Base-by-base conservation (phyloP, 2,888 invertebrate genomes). In the Sipha maydis region DNA sequence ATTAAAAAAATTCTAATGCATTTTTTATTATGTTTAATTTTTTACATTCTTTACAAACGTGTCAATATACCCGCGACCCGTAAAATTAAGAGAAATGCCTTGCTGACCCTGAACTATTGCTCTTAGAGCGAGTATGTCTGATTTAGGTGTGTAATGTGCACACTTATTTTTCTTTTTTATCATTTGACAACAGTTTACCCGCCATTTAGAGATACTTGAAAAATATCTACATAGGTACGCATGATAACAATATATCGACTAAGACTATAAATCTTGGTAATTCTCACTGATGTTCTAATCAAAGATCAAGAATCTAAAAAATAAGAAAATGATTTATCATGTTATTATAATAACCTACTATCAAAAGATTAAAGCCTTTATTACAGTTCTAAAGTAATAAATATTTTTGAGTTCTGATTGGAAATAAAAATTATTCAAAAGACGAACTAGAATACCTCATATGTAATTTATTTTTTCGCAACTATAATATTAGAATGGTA, bases 1-100 rank as follows among this genome's bases (percentile, higher is more conserved):
- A 38, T 84, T 84, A 61, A 75, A 84, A 83, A 38, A 83, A 73
- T 34, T 61, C 34, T 76, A 25, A 48, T 41, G 67, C 34, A 71
- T 56, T 86, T 79, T 86, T 86, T 85, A 71, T 85, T 78, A 17
- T 38, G 34, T 56, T 71, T 79, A 73, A 86, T 73, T 79, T 85
- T 86, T 1, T 79, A n/a, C 31, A 78, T 85, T 85, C 77, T 7
- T 71, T 31, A 25, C 17, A 78, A 19, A n/a, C 71, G 31, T 56
- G 61, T 71, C 77, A 48, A 80, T 19, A 14, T 80, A 80, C 28
- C n/a, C 69, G 56, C 80, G 86, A 86, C 73, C 75, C 82, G 82
- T 67, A 80, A 82, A 88, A 75, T 69, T 78, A 69, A 54, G 48
- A 73, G 25, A 56, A 80, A 82, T 82, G 80, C 69, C 28, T 41